phyloP scores from a whole-genome alignment of 1,140 invertebrate species.

The Drosophila pandora region DNA sequence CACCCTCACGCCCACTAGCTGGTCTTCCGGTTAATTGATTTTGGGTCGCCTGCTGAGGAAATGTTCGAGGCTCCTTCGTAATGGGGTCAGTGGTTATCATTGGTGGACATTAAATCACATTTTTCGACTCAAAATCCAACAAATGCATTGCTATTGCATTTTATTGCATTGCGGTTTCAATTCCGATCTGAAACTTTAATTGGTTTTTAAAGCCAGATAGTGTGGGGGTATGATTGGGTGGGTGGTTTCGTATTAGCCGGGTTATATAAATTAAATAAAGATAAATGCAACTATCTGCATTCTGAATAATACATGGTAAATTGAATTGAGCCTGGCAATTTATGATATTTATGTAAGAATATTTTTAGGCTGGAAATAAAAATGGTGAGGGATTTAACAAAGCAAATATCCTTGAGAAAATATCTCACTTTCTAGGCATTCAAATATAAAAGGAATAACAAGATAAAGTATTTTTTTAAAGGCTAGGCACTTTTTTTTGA shows the following conservation, averaged over 20 bases:
- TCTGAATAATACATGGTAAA: constrained; percentile 68
- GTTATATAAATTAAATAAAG: constrained; percentile 44
- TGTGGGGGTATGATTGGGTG: constrained; percentile 11
- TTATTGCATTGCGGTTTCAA: constrained; percentile 53
- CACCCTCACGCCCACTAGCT: constrained; percentile 4
- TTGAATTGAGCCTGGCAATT: constrained; percentile 60
- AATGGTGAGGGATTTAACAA: too few relatives aligned
- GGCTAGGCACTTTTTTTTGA: constrained; percentile 9
- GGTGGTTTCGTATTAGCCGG: constrained; percentile 8
- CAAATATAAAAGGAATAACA: too few relatives aligned
- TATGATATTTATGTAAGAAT: constrained; percentile 58
- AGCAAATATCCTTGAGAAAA: too few relatives aligned
- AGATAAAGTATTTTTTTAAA: too few relatives aligned
- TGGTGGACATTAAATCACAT: constrained; percentile 64
- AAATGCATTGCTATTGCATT: constrained; percentile 29
- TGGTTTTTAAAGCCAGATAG: constrained; percentile 65
- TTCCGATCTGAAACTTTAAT: constrained; percentile 61
- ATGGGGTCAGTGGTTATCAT: constrained; percentile 61
- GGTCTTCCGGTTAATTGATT: constrained; percentile 68
- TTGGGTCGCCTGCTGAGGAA: constrained; percentile 49
- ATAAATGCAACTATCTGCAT: constrained; percentile 14
- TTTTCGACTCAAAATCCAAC: constrained; percentile 43
- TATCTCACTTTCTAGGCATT: constrained; percentile 5
- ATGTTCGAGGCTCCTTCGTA: constrained; percentile 13
- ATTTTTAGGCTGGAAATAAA: constrained; percentile 4